These are phyloP conservation scores for Chiloscyllium plagiosum DNA, from an alignment of 2,113 vertebrate genomes.

Conservation along the genomic window DNA sequence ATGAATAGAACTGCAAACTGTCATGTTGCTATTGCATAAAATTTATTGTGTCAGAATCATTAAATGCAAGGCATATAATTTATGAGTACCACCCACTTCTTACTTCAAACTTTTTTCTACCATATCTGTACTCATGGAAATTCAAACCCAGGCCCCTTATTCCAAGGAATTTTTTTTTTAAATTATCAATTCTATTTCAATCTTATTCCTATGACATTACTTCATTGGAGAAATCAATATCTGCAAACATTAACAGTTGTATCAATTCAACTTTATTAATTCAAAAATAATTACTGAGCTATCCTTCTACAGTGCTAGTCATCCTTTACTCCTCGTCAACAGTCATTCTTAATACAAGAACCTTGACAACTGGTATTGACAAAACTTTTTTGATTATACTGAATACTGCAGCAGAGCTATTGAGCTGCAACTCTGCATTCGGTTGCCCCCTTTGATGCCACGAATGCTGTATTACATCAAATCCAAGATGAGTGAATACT, in stretches of 20 bases:
- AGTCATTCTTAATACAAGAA: neutral
- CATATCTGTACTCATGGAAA: neutral
- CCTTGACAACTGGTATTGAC: neutral
- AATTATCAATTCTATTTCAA: neutral
- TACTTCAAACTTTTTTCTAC: neutral
- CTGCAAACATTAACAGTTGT: neutral
- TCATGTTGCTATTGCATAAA: neutral
- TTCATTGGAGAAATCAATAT: neutral
- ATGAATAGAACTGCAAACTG: neutral
- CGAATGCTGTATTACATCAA: no score
- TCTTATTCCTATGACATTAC: neutral
- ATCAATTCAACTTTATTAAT: neutral
- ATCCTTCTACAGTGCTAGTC: neutral
- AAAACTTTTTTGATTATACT: neutral
- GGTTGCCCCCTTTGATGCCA: no score
- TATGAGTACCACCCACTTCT: neutral
- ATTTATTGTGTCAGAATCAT: neutral
- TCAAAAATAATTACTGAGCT: neutral
- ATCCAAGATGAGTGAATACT: no score
- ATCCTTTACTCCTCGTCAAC: neutral
- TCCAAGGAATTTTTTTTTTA: neutral
- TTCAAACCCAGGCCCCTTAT: neutral
- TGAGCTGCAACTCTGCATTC: no score
- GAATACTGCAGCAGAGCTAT: no score
- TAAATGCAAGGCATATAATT: slow-evolving; percentile 8